Evolutionary conservation across 2,113 vertebrate species (phyloP), one percentile per base, ranked within the genome.

Genomic region (Geothlypis trichas): DNA sequence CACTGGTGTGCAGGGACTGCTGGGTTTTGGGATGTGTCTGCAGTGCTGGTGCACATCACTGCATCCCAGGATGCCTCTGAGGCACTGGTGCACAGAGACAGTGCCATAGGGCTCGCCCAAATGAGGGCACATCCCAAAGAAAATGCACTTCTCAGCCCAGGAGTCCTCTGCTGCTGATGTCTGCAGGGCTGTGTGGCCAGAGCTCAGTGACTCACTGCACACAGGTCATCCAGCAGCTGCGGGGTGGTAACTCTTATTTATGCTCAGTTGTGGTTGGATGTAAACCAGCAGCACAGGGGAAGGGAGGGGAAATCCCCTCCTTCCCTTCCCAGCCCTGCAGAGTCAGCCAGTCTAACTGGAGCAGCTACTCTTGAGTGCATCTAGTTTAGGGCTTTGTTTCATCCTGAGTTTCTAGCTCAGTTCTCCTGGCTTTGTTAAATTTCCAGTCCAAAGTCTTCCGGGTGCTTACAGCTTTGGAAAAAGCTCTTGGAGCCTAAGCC

Each of bases 231-330:
- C 7, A 4, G 66, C 75, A 93, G 92, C 91, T 96, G 95, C 61
- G 0, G 18, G 81, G 59, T 81, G 85, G 92, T 81, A 78, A 78
- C 88, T 93, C 49, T 54, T 85, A 65, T 82, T 95, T 93, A 87
- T 46, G 67, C 83, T 94, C 79, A 52, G 68, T 73, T 94, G 93
- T 77, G 90, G 92, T 74, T 96, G 85, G 83, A 93, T 90, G 89
- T 94, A 92, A 95, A 93, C 47, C 76, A 94, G 90, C 39, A 71
- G 65, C 49, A 41, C 39, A 52, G 37, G 73, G 58, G 1, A 74
- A 95, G 65, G 76, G 76, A 96, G 77, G 95, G 96, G 94, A 92
- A 96, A 92, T 90, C 72, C 95, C 93, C 91, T 88, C 37, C 79
- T 80, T 81, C 81, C 59, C 88, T 81, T 55, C 65, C 61, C 59